Conservation (phyloP, 2,888 invertebrate species). For the Spilosoma lubricipeda region DNA sequence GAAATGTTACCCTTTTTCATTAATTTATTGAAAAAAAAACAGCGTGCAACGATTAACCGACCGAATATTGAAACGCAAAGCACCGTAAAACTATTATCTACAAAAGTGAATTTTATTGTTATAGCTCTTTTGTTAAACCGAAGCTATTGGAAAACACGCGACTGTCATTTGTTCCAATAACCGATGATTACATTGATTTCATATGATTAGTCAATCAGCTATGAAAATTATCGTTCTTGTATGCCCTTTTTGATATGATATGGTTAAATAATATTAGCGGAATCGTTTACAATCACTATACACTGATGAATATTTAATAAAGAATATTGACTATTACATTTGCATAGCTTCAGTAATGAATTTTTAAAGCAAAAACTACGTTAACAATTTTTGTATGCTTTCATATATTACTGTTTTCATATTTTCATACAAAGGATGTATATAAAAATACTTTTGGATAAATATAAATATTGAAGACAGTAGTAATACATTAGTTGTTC, state of each 20-base stretch:
- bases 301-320: neutral
- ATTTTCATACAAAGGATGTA: neutral
- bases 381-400: neutral
- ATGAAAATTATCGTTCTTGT: slow-evolving; percentile 41
- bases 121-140: neutral
- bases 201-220: slow-evolving; percentile 47
- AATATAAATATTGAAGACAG: neutral
- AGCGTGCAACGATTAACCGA: too few relatives aligned
- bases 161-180: slow-evolving; percentile 28
- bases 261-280: neutral
- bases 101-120: neutral
- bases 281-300: neutral
- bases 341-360: neutral
- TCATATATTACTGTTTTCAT: too few relatives aligned
- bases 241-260: neutral
- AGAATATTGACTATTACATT: neutral
- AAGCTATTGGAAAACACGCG: slow-evolving; percentile 6
- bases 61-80: neutral
- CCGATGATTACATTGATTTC: slow-evolving; percentile 37
- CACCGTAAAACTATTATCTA: neutral
- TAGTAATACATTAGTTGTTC: neutral
- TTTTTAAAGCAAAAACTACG: neutral
- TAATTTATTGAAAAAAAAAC: too few relatives aligned
- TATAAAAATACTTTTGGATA: neutral
- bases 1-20: too few relatives aligned